Evolutionary conservation across 2,113 vertebrate species (phyloP).

Genomic region (Suncus etruscus): DNA sequence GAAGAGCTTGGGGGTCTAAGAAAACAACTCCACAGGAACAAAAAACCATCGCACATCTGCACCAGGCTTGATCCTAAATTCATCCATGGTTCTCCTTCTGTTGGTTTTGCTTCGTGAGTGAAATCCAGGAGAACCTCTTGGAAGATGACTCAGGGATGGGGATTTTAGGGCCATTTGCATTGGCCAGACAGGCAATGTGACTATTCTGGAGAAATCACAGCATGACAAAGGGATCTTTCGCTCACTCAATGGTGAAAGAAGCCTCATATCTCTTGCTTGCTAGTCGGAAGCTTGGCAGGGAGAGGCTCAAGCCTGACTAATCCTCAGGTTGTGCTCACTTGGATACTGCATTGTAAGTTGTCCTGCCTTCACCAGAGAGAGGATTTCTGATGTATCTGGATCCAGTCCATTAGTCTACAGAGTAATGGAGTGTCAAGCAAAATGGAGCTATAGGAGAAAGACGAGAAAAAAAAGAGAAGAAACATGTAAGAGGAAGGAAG

Average conservation of each 20-base stretch:
- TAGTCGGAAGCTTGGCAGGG: not conserved
- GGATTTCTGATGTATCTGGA: no score
- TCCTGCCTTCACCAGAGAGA: no score
- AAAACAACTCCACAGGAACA: not conserved
- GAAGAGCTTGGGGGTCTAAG: not conserved
- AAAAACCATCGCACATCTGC: not conserved
- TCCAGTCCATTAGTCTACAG: no score
- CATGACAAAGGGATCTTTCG: fast-evolving
- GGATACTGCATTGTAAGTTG: no score
- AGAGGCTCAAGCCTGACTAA: fast-evolving
- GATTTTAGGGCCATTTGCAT: fast-evolving
- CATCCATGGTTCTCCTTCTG: not conserved
- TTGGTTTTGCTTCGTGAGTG: not conserved
- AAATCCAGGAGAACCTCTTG: no score
- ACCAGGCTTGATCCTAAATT: not conserved
- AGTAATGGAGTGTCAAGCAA: not conserved
- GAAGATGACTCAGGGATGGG: no score
- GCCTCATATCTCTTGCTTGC: not conserved
- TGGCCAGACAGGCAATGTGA: fast-evolving
- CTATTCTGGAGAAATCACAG: not conserved
- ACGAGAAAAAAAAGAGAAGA: no score
- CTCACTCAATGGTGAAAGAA: fast-evolving
- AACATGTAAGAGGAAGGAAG: no score
- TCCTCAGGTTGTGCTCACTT: not conserved
- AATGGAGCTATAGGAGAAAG: no score